phyloP scores from a whole-genome alignment of 2,888 invertebrate genomes.

The Amorpha juglandis region DNA sequence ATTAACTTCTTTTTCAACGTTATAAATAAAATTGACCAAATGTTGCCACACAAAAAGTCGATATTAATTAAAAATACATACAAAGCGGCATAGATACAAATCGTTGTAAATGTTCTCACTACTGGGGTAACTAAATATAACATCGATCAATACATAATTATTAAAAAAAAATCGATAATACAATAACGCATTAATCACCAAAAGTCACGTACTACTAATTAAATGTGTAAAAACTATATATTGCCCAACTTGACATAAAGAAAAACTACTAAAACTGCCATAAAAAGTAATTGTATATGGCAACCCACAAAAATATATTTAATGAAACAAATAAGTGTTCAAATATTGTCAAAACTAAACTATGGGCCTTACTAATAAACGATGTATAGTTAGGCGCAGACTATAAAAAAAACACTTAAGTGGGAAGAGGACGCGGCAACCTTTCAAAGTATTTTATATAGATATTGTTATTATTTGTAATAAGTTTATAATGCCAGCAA shows the following conservation, averaged over 20 bases:
- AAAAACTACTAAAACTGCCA: neutral
- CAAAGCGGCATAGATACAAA: conserved; percentile 15
- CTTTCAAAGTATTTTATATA: too few species aligned
- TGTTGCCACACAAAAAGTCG: neutral
- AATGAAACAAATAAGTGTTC: neutral
- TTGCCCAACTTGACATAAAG: neutral
- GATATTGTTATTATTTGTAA: too few species aligned
- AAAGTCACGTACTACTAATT: neutral
- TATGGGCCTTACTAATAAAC: neutral
- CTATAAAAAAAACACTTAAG: too few species aligned
- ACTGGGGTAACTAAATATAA: conserved; percentile 30
- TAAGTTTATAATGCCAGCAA: too few species aligned
- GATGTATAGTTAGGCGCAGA: neutral
- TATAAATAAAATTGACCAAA: neutral
- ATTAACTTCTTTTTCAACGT: too few species aligned
- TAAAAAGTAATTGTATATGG: neutral
- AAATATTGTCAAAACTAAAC: neutral
- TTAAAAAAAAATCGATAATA: neutral
- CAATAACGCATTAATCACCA: neutral
- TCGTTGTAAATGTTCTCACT: conserved; percentile 35
- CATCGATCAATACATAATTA: neutral
- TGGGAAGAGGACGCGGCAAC: too few species aligned
- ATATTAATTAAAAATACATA: neutral
- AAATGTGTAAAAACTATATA: neutral
- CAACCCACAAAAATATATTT: neutral